A percentile compares a stretch with the other conserved stretches of the same genome.
phyloP scores from a whole-genome alignment of 2,113 vertebrate species.

The Bostrychus sinensis region DNA sequence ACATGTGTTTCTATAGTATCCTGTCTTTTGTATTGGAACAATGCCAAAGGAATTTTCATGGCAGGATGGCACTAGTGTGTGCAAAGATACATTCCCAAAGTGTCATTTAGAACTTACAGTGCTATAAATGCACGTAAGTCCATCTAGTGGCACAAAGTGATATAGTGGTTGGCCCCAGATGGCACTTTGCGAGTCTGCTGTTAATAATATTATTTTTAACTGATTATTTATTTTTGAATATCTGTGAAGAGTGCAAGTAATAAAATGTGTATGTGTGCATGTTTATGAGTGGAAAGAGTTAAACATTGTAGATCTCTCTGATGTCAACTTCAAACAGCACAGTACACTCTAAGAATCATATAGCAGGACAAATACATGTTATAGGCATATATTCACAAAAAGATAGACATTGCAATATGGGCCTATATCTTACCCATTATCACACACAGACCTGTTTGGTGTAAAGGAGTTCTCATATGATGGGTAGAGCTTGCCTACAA shows the following conservation, averaged over 20 bases:
- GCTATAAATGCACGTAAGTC: background rate
- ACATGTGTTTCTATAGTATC: conserved; percentile 29
- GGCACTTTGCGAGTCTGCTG: conserved; percentile 9
- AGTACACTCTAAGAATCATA: conserved; percentile 29
- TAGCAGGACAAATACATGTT: conserved; percentile 20
- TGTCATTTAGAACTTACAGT: conserved; percentile 7
- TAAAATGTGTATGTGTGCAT: conserved; percentile 30
- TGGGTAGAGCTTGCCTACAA: conserved; percentile 85
- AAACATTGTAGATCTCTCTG: conserved; percentile 35
- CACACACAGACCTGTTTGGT: conserved; percentile 30
- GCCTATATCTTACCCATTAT: conserved; percentile 28
- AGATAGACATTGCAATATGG: conserved; percentile 34
- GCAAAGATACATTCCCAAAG: conserved; percentile 1
- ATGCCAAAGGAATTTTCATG: background rate
- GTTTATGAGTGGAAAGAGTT: conserved; percentile 41
- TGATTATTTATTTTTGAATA: conserved; percentile 9
- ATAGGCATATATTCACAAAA: conserved; percentile 13
- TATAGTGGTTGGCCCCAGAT: background rate
- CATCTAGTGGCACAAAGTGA: conserved; percentile 7
- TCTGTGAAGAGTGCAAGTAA: background rate
- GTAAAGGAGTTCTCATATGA: conserved; percentile 81
- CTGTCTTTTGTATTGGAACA: conserved; percentile 7
- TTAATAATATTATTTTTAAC: conserved; percentile 4
- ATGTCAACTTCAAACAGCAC: conserved; percentile 46
- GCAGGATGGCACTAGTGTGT: conserved; percentile 5